Evolutionary conservation across 1,140 invertebrate genomes (phyloP), one percentile per base, ranked within the genome.

Genomic region (Solen grandis): DNA sequence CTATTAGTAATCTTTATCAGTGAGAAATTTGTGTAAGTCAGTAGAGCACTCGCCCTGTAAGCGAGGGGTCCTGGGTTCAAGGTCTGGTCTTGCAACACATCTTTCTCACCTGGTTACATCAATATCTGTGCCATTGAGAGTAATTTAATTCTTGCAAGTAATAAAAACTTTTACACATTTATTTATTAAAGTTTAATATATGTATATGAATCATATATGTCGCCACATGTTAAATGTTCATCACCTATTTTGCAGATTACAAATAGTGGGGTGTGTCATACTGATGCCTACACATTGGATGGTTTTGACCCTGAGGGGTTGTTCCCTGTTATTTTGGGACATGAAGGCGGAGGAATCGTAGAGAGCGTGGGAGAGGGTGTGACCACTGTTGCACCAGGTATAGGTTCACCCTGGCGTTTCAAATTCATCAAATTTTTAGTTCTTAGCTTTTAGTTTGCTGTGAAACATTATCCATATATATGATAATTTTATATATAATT

Each of bases 361-460:
- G 98, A 99, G 92, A 98, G 97, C 92, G 94, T 99, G 75, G 98
- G 98, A 1, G 95, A 96, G 92, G 97, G 96, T n/a, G 98, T 99
- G 0, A 97, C 95, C 5, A 94, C 95, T 63, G 96, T 99, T 55
- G 93, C 96, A 87, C 93, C 95, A 78, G 97, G 96, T 96, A 90
- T 41, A 22, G 19, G 5, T 59, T 22, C n/a, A n/a, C n/a, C n/a
- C 13, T 50, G 46, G n/a, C 46, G n/a, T 50, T 13, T 13, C 46
- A 13, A 50, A 50, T 13, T 50, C 13, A 13, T 13, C 13, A n/a
- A 13, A 50, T 13, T 13, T 13, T 13, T 13, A 13, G n/a, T 13
- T 50, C 46, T 13, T 13, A 13, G n/a, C 13, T 50, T 13, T 50
- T 13, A 50, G n/a, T 13, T 13, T n/a, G n/a, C 13, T 13, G 13